Conservation (phyloP, 1,140 invertebrate genomes). For the Rhagoletis zephyria region DNA sequence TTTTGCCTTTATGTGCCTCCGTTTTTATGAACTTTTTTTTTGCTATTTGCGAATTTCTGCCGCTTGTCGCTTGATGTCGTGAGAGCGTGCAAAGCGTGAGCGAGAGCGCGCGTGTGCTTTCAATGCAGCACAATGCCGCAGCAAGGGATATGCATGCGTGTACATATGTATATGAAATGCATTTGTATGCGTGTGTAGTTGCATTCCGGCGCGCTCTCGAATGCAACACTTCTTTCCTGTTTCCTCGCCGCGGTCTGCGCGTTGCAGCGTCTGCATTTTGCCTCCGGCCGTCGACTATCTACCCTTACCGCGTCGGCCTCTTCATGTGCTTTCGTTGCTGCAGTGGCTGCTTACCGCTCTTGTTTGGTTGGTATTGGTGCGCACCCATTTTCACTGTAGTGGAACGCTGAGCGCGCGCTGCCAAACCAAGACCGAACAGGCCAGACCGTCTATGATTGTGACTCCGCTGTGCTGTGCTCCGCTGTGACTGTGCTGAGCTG, state of each 20-base stretch:
- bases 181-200: not conserved
- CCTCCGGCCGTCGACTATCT: not conserved
- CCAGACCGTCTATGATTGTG: constrained; percentile 52
- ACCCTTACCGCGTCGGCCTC: not conserved
- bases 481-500: constrained; percentile 57
- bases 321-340: not conserved
- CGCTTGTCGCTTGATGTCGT: not conserved
- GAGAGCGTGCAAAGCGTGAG: not conserved
- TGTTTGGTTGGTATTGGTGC: constrained; percentile 50
- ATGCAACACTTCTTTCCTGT: not conserved
- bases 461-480: constrained; percentile 39
- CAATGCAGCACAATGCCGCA: not conserved
- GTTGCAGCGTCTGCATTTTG: constrained; percentile 3
- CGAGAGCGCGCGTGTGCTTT: not conserved
- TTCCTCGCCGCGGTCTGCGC: not conserved
- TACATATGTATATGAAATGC: not conserved
- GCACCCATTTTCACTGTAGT: constrained; percentile 29
- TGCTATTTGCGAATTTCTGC: constrained; percentile 45
- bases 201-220: constrained; percentile 33
- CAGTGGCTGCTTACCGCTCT: not conserved
- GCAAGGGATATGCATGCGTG: not conserved
- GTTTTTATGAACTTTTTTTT: not conserved
- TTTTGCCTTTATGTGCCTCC: not conserved
- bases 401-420: constrained; percentile 56
- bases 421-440: constrained; percentile 7